phyloP scores from a whole-genome alignment of 2,888 invertebrate species.

The Germaria angustata region DNA sequence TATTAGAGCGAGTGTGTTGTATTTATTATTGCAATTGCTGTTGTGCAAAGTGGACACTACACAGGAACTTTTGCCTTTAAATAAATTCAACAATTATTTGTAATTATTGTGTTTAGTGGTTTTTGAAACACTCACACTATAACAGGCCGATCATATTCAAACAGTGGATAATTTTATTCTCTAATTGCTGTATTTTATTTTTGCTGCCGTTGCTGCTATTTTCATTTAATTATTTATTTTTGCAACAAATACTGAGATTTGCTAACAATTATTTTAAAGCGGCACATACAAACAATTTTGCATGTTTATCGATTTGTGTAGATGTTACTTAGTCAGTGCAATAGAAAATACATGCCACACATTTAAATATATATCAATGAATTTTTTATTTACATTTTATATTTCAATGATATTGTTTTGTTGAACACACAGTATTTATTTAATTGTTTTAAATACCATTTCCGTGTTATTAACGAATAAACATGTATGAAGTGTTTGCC shows the following conservation, averaged over 20 bases:
- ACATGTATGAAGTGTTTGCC: conserved; percentile 37
- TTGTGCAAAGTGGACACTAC: conserved; percentile 3
- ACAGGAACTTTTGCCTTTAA: conserved; percentile 49
- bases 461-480: conserved; percentile 55
- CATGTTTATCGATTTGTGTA: background rate
- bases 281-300: background rate
- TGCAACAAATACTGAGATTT: conserved; percentile 63
- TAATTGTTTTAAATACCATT: conserved; percentile 59
- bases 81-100: conserved; percentile 58
- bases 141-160: background rate
- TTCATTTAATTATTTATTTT: conserved; percentile 42
- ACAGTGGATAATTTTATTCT: conserved; percentile 55
- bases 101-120: conserved; percentile 66
- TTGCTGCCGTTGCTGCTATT: conserved; percentile 27
- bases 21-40: background rate
- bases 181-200: conserved; percentile 50
- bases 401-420: conserved; percentile 45
- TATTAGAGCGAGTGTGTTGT: conserved; percentile 20
- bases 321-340: background rate
- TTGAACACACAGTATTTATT: conserved; percentile 38
- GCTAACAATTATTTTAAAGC: conserved; percentile 58
- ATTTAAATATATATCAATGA: background rate
- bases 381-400: conserved; percentile 6
- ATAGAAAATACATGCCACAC: conserved; percentile 7
- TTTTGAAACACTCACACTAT: background rate